Evolutionary conservation across 2,797 vertebrate species (phyloP).

Genomic region (Onychomys torridus): DNA sequence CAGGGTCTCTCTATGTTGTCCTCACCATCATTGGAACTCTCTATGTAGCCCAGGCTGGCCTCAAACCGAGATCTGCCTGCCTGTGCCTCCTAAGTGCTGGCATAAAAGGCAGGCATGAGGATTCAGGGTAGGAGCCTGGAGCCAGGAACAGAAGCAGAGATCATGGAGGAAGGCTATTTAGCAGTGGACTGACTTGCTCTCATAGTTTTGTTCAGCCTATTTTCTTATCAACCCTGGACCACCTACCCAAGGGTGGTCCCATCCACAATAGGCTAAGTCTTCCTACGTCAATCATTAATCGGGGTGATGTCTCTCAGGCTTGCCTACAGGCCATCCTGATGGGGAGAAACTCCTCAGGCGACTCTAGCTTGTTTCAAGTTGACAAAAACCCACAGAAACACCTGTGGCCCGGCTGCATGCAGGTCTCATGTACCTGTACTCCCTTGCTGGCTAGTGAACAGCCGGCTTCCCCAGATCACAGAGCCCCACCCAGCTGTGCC

Average conservation of each 20-base stretch:
- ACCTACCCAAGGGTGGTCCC: neutral
- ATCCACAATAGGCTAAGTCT: neutral
- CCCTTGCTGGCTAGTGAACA: too few species aligned
- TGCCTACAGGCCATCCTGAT: neutral
- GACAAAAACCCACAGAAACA: neutral
- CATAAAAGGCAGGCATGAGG: neutral
- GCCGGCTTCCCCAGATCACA: too few species aligned
- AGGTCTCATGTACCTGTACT: too few species aligned
- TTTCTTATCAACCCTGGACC: neutral
- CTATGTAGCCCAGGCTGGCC: neutral
- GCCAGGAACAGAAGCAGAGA: neutral
- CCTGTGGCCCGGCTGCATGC: too few species aligned
- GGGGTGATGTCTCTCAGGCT: neutral
- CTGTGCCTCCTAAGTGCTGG: neutral
- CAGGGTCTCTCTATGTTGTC: neutral
- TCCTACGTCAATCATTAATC: neutral
- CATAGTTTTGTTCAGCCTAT: neutral
- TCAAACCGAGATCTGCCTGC: neutral
- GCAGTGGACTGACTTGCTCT: neutral
- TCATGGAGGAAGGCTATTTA: neutral
- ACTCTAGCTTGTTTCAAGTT: too few species aligned
- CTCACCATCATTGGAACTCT: neutral
- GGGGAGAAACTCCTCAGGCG: neutral
- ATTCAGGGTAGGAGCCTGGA: neutral
- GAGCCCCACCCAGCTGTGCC: too few species aligned